These are phyloP conservation scores for Prionailurus bengalensis DNA, from an alignment of 2,113 vertebrate species.

Conservation along the genomic window DNA sequence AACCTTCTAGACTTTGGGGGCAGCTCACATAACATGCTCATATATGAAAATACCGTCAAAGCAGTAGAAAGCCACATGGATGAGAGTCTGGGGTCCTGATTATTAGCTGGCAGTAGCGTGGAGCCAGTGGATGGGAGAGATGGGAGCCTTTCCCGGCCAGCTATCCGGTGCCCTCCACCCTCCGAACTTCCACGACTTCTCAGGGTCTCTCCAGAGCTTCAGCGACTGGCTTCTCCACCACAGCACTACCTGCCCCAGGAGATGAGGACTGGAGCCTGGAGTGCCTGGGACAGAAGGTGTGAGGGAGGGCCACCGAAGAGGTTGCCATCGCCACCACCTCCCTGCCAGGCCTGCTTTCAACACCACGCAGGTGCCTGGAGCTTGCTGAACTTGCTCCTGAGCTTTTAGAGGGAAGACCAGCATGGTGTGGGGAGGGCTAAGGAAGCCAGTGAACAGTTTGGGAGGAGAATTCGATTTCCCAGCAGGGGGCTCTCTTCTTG, in stretches of 20 bases:
- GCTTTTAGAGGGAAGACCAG: conserved; percentile 1
- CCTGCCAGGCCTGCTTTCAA: not conserved
- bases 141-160: not conserved
- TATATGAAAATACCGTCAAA: not conserved
- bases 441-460: not conserved
- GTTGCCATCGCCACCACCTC: not conserved
- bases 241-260: not conserved
- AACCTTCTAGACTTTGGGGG: not conserved
- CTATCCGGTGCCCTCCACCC: rapidly evolving
- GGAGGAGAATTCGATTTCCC: conserved; percentile 41
- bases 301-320: not conserved
- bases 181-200: too few species aligned
- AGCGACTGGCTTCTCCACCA: not conserved
- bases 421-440: not conserved
- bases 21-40: rapidly evolving
- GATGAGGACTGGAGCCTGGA: not conserved
- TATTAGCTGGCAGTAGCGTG: not conserved
- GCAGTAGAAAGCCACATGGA: not conserved
- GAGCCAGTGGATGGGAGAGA: not conserved
- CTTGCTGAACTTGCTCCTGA: conserved; percentile 35
- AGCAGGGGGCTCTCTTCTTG: conserved; percentile 10
- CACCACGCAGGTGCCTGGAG: not conserved
- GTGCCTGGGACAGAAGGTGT: not conserved
- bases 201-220: not conserved
- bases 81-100: not conserved